Evolutionary conservation across 2,888 invertebrate genomes (phyloP).

Genomic region (Galerucella calmariensis): DNA sequence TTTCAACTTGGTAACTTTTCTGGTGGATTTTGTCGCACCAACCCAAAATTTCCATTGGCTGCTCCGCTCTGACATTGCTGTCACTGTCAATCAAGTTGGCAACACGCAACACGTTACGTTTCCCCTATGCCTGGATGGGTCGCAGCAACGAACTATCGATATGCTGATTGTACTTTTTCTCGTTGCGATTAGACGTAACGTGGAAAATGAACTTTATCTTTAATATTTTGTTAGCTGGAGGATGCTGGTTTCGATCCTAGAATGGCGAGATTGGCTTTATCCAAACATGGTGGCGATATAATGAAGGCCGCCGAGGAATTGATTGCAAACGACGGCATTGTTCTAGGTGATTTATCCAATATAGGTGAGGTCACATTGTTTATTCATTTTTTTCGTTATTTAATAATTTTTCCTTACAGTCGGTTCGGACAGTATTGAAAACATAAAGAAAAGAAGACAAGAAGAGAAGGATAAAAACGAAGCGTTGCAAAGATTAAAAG

Average conservation of each 20-base stretch:
- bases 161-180: too few species aligned
- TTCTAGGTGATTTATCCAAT: slow-evolving; percentile 54
- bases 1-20: too few species aligned
- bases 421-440: slow-evolving; percentile 47
- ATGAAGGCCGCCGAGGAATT: slow-evolving; percentile 72
- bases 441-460: slow-evolving; percentile 47
- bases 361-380: slow-evolving; percentile 42
- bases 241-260: slow-evolving; percentile 72
- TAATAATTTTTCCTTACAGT: slow-evolving; percentile 42
- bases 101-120: too few species aligned
- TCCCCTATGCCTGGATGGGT: too few species aligned
- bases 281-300: slow-evolving; percentile 68
- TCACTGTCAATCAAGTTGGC: too few species aligned
- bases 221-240: slow-evolving; percentile 68
- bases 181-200: too few species aligned
- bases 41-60: too few species aligned
- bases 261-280: slow-evolving; percentile 69
- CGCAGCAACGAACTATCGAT: too few species aligned
- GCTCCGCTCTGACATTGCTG: too few species aligned
- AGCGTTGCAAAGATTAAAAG: slow-evolving; percentile 72
- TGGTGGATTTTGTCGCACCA: too few species aligned
- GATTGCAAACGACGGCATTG: slow-evolving; percentile 63
- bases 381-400: slow-evolving; percentile 4
- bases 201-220: too few species aligned
- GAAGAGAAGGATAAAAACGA: slow-evolving; percentile 64